Conservation (phyloP, 1,140 invertebrate genomes). For the Heliconius melpomene region DNA sequence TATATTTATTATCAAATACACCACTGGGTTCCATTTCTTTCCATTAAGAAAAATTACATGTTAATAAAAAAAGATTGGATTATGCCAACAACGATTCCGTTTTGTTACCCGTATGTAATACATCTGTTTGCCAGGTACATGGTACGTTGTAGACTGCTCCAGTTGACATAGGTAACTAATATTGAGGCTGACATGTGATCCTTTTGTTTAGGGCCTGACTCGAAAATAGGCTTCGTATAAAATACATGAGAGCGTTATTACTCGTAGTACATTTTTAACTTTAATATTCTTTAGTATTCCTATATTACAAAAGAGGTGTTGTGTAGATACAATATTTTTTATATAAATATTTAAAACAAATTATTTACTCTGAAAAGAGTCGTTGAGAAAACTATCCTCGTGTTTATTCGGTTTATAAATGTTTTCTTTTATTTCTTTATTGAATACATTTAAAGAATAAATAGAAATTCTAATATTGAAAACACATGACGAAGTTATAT, state of each 20-base stretch:
- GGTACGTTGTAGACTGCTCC: background rate
- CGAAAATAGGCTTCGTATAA: background rate
- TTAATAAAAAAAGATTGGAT: background rate
- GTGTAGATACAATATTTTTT: no score
- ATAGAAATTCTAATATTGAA: no score
- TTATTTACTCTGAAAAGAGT: no score
- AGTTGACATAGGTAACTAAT: constrained; percentile 38
- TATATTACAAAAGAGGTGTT: no score
- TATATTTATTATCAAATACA: no score
- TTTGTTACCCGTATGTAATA: background rate
- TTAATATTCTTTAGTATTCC: no score
- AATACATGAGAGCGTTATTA: constrained; percentile 4
- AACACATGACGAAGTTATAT: no score
- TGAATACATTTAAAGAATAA: no score
- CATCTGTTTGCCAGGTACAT: constrained; percentile 2
- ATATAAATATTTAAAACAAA: no score
- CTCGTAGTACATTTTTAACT: background rate
- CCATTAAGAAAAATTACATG: background rate
- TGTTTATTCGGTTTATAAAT: no score
- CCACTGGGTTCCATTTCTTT: background rate
- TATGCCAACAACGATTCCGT: constrained; percentile 8
- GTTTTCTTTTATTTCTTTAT: no score
- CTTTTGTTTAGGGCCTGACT: constrained; percentile 9
- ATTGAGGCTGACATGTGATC: constrained; percentile 38
- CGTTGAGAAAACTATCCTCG: no score